Evolutionary conservation across 2,888 invertebrate species (phyloP), one percentile per base, ranked within the genome.

Genomic region (Apoda limacodes): DNA sequence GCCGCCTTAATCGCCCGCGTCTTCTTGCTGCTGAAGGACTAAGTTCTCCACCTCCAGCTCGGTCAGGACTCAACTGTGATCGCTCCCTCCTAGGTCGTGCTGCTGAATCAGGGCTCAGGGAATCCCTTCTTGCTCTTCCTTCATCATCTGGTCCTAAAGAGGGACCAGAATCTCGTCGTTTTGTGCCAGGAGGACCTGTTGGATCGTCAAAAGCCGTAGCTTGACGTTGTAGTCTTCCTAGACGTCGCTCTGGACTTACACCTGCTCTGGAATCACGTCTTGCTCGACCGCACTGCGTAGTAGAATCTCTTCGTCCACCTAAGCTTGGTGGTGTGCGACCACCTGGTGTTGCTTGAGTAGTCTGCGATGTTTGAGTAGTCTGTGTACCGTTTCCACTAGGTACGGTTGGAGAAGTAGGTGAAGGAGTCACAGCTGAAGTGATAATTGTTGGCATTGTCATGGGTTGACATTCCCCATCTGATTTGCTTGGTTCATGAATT

Each of bases 131-230:
- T 0, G 91, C 90, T 22, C 89, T 82, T 28, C 90, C 89, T 50
- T 88, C 87, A 39, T 88, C 88, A 61, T 93, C 93, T 1, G 94
- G 93, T 26, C 92, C 92, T 23, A 94, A 71, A 2, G 93, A 93
- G 3, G 91, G 91, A 37, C 94, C 92, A 2, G 92, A 92, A 39
- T 90, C 92, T 23, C 93, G 83, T 24, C 93, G 84, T 38, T 84
- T 82, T 5, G 80, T 76, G 15, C 85, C 85, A 13, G 88, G 88
- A 1, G 91, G 91, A 29, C 91, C 83, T 46, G 83, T 86, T 22
- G 90, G 89, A 62, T 95, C 94, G 67, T 95, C 95, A 55, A 92
- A 93, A 20, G 93, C 92, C 4, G 94, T 93, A 10, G 92, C 92
- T 67, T 95, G 95, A 17, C 95, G 83, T 55, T 92, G 92, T 28